Conservation (phyloP, 1,140 invertebrate genomes). For the Arion vulgaris region DNA sequence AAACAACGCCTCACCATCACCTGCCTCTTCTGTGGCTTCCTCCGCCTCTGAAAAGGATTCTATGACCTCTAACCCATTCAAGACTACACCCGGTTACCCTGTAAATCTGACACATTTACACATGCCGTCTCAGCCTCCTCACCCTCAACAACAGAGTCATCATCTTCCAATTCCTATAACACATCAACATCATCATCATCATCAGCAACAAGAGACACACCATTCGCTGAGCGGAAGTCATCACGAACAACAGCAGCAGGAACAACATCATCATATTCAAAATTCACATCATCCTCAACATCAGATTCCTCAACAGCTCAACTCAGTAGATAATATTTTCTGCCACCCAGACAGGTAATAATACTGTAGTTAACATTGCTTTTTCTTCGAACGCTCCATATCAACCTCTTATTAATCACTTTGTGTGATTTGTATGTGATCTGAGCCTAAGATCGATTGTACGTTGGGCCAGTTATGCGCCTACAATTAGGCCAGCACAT, state of each 20-base stretch:
- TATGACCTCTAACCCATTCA: not conserved
- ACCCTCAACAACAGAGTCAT: not conserved
- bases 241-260: conserved; percentile 5
- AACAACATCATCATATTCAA: conserved; percentile 19
- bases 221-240: not conserved
- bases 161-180: not conserved
- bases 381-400: too few species aligned
- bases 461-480: too few species aligned
- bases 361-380: too few species aligned
- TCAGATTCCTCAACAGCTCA: conserved; percentile 6
- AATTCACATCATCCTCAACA: not conserved
- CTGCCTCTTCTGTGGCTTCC: not conserved
- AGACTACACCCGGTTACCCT: not conserved
- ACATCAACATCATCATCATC: conserved; percentile 4
- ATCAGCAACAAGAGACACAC: not conserved
- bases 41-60: conserved; percentile 9
- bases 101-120: not conserved
- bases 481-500: too few species aligned
- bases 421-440: too few species aligned
- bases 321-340: not conserved
- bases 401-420: too few species aligned
- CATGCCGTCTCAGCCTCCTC: not conserved
- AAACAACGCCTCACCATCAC: not conserved
- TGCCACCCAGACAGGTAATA: conserved; percentile 9
- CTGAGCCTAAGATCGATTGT: too few species aligned